Evolutionary conservation across 2,888 invertebrate genomes (phyloP).

Genomic region (Archips xylosteana): DNA sequence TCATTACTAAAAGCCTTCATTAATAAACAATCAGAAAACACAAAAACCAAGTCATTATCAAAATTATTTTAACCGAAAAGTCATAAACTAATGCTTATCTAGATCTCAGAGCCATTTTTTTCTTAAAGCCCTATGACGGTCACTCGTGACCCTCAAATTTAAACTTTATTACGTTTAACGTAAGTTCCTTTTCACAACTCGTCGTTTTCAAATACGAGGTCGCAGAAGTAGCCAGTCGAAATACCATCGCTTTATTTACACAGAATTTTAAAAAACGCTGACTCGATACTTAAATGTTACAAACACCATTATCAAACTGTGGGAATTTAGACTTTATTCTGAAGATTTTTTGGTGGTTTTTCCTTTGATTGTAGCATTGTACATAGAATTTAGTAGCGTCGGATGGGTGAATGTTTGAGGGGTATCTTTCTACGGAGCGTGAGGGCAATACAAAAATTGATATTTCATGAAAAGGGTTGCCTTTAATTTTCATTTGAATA

Average conservation of each 20-base stretch:
- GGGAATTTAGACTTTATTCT: neutral
- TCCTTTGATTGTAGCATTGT: neutral
- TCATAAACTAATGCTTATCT: constrained; percentile 9
- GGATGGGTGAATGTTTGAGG: neutral
- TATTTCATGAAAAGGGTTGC: constrained; percentile 27
- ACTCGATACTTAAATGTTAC: neutral
- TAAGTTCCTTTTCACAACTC: neutral
- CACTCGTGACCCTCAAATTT: neutral
- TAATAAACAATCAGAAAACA: neutral
- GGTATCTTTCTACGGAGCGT: constrained; percentile 14
- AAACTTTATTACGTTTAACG: neutral
- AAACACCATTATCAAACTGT: neutral
- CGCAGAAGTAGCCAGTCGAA: neutral
- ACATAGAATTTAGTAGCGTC: neutral
- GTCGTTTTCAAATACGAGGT: neutral
- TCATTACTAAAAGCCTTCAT: neutral
- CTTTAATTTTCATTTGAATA: constrained; percentile 24
- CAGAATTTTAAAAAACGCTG: constrained; percentile 4
- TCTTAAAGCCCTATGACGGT: neutral
- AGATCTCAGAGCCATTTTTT: neutral
- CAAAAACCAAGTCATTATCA: neutral
- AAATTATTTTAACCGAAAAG: neutral
- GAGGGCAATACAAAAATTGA: constrained; percentile 26
- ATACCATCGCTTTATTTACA: constrained; percentile 9
- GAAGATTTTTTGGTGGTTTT: neutral